Base-by-base conservation (phyloP, 2,797 vertebrate species). In the Spheniscus humboldti region DNA sequence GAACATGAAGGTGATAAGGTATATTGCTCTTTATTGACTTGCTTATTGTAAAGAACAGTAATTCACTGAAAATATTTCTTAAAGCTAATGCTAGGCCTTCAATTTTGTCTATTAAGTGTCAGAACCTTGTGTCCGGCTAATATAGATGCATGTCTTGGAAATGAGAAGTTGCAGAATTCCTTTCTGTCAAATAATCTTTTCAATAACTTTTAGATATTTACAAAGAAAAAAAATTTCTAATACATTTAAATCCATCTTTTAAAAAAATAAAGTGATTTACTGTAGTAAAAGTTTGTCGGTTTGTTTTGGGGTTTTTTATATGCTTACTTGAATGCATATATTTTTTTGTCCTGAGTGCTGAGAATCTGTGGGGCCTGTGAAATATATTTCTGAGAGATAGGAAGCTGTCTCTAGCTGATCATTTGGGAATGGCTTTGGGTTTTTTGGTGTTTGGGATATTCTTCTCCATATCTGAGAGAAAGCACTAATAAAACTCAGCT, bases 1-100 rank as follows among this genome's bases (percentile, higher is more conserved):
- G 97, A 98, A 50, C 97, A 97, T 80, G 97, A 98, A 89, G 97
- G 96, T 69, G 97, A 97, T 97, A 98, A 98, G 96, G 98, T 98
- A 96, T 66, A 62, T 55, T 78, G 37, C 37, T 64, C 75, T 53
- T 53, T 64, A 78, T 43, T 64, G 37, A 78, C 48, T 63, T 33
- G 63, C 47, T 76, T 76, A 76, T 76, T 76, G n/a, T 53, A 78
- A 64, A 78, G 75, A 78, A 78, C 75, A 64, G 60, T 43, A 41
- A 47, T 64, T 78, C 60, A 78, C 60, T 53, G 47, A 78, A 64
- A 43, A n/a, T 53, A 43, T 64, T 64, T 64, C 60, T 53, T 78
- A 78, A 64, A 53, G 75, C 60, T 78, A 78, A 63, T 78, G 53
- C 23, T 78, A 53, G 75, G 75, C 53, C 48, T 78, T 78, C 48